A percentile compares a stretch with the other conserved stretches of the same genome.
These are phyloP conservation scores for Copidosoma aretas DNA, from an alignment of 2,888 invertebrate species.

Conservation along the genomic window DNA sequence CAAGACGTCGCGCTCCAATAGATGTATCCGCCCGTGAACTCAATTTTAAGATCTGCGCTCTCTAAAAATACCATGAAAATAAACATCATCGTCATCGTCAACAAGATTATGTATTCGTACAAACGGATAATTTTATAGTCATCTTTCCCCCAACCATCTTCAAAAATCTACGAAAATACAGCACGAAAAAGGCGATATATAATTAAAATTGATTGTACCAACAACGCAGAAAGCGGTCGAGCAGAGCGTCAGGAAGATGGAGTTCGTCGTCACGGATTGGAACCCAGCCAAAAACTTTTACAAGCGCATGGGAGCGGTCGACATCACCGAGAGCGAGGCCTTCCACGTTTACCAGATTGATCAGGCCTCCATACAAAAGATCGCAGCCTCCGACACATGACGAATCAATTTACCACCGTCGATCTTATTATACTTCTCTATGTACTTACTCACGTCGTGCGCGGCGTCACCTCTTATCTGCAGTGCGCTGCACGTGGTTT, in stretches of 20 bases:
- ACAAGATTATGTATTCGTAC: too few relatives aligned
- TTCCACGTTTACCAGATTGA: constrained; percentile 74
- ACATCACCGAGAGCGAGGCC: constrained; percentile 71
- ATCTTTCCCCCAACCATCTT: too few relatives aligned
- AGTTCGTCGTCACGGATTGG: constrained; percentile 84
- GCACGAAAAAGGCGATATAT: too few relatives aligned
- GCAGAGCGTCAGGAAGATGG: constrained; percentile 69
- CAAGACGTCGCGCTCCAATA: too few relatives aligned
- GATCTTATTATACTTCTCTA: background rate
- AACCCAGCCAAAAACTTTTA: constrained; percentile 84
- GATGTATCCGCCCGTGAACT: too few relatives aligned
- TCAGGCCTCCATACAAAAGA: constrained; percentile 54
- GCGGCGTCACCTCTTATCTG: background rate
- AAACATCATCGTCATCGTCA: too few relatives aligned
- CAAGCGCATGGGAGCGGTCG: constrained; percentile 70
- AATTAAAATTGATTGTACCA: constrained; percentile 2
- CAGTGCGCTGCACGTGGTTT: background rate
- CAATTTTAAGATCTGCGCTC: too few relatives aligned
- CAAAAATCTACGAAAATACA: too few relatives aligned
- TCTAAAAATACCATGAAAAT: too few relatives aligned
- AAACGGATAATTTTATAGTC: too few relatives aligned
- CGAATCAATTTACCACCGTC: background rate
- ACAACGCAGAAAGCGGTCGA: constrained; percentile 56
- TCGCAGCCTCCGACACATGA: constrained; percentile 42
- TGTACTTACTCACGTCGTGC: background rate